phyloP scores from a whole-genome alignment of 2,888 invertebrate genomes.

The Aricia artaxerxes region DNA sequence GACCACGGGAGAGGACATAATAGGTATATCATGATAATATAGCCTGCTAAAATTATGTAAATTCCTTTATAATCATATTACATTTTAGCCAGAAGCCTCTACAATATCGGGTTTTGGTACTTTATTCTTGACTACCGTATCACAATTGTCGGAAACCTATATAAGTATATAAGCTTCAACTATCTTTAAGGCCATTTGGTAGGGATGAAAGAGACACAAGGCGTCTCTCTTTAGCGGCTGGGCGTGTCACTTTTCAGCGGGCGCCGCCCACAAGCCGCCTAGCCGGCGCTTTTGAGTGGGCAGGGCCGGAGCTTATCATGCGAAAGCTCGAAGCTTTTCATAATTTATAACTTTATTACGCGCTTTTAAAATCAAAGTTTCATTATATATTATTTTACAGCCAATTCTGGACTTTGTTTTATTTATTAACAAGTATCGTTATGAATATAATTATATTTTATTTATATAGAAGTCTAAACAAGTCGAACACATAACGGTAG shows the following conservation, averaged over 20 bases:
- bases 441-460: not conserved
- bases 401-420: not conserved
- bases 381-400: not conserved
- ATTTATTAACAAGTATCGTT: not conserved
- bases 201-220: slow-evolving; percentile 39
- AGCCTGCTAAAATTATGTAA: too few relatives aligned
- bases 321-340: slow-evolving; percentile 43
- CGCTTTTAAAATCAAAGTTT: slow-evolving; percentile 8
- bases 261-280: slow-evolving; percentile 58
- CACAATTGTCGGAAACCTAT: not conserved
- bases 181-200: not conserved
- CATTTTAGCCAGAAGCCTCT: not conserved
- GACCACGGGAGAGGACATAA: too few relatives aligned
- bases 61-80: too few relatives aligned
- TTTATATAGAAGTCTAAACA: not conserved
- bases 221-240: slow-evolving; percentile 72
- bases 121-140: not conserved
- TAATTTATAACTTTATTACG: slow-evolving; percentile 47
- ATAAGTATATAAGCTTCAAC: not conserved
- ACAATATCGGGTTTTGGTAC: not conserved
- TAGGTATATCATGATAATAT: too few relatives aligned
- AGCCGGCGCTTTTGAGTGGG: slow-evolving; percentile 65
- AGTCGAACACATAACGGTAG: too few relatives aligned
- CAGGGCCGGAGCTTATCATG: slow-evolving; percentile 66
- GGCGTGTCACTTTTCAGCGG: slow-evolving; percentile 75